Conservation (phyloP, 1,140 invertebrate genomes). For the Frieseomelitta varia region DNA sequence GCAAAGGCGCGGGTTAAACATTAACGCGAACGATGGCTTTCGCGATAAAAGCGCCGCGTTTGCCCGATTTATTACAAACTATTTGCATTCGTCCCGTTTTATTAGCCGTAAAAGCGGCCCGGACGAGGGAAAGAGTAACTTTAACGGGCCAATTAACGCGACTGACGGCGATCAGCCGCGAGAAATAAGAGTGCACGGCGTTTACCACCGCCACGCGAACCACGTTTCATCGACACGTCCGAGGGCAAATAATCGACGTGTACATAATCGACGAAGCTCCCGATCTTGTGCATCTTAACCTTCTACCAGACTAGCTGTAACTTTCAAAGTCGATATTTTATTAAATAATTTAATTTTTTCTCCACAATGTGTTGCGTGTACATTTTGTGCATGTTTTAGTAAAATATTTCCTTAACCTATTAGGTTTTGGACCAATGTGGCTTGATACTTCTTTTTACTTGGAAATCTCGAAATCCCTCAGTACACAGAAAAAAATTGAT, state of each 20-base stretch:
- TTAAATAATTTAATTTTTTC: too few species aligned
- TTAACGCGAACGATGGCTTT: conserved; percentile 37
- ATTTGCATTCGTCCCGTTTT: conserved; percentile 27
- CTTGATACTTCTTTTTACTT: too few species aligned
- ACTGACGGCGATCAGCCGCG: conserved; percentile 20
- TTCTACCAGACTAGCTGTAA: too few species aligned
- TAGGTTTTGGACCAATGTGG: too few species aligned
- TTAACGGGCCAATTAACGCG: conserved; percentile 56
- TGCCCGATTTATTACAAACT: conserved; percentile 13
- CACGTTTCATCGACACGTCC: conserved; percentile 46
- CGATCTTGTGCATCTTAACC: too few species aligned
- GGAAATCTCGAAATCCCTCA: too few species aligned
- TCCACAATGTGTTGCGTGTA: too few species aligned
- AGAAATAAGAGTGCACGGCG: conserved; percentile 19
- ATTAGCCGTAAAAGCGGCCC: not conserved
- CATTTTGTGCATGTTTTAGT: too few species aligned
- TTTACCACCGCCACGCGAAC: not conserved
- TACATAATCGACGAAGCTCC: conserved; percentile 32
- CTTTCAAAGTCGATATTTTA: too few species aligned
- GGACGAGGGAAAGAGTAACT: not conserved
- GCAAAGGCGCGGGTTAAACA: not conserved
- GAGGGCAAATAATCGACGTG: conserved; percentile 43
- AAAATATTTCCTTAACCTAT: too few species aligned
- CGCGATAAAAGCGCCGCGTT: not conserved
- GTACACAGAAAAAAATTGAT: too few species aligned